Evolutionary conservation across 1,140 invertebrate genomes (phyloP), one percentile per base, ranked within the genome.

Genomic region (Berghia stephanieae): DNA sequence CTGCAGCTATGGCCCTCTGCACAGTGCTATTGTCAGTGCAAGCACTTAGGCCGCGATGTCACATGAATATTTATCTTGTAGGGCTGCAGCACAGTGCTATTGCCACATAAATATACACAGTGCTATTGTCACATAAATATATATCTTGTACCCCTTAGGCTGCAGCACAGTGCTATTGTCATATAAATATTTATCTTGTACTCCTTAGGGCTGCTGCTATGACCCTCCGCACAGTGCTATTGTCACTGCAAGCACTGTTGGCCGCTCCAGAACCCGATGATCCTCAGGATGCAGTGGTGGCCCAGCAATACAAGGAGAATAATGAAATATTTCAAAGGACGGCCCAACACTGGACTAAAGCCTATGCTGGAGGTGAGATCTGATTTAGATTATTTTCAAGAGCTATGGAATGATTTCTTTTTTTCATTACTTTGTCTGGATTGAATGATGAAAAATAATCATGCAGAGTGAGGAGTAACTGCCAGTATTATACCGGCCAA

Each of bases 221-320:
- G 94, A 99, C 98, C 0, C 91, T 99, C 77, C 92, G 98, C 75
- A 99, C 98, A 44, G 97, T 99, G 44, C 90, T 99, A 70, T 89
- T 99, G 3, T 97, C 96, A 0, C 90, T 98, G 69, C 96, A 99
- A 93, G 91, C 96, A 0, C 89, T 99, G 73, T 89, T 99, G 79
- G 94, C 96, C 66, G 94, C 96, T 69, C 95, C 97, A 5, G 97
- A 99, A 89, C 97, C 98, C 13, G 96, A 98, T 91, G 96, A 98
- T 91, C 96, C 96, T 24, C 96, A 90, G 74, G 89, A 91, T 84
- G 89, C 89, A 52, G 96, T 99, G n/a, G 98, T 99, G 21, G 98
- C 98, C 49, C 94, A 94, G 88, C 98, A 99, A 89, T 99, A 94
- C 88, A 97, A 96, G 92, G 95, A 96, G 83, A 93, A 96, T 86